Percentiles rank a stretch among this genome's conserved stretches.
Evolutionary conservation across 2,888 invertebrate genomes (phyloP).

Genomic region (Bedellia somnulentella): DNA sequence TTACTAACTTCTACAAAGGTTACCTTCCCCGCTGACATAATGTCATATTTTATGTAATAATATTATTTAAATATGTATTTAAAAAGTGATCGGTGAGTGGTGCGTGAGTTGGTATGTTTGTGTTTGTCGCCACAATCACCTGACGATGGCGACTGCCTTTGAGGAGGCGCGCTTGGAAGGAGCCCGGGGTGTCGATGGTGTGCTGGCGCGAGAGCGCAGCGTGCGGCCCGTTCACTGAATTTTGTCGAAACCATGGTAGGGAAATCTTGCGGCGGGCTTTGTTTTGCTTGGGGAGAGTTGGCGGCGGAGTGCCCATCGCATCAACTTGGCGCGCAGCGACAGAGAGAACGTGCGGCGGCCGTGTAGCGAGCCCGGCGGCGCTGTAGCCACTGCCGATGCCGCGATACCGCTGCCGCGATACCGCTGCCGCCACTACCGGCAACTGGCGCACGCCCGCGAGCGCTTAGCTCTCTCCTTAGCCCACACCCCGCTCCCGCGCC

Average conservation of each 20-base stretch:
- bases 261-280: constrained; percentile 85
- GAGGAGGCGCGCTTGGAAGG: constrained; percentile 76
- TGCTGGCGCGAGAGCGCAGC: constrained; percentile 80
- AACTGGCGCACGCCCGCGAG: too few species aligned
- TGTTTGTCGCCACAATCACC: constrained; percentile 24
- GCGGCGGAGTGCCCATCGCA: constrained; percentile 29
- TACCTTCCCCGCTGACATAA: too few species aligned
- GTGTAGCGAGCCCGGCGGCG: constrained; percentile 18
- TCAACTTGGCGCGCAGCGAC: constrained; percentile 25
- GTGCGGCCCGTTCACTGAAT: constrained; percentile 73
- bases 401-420: constrained; percentile 18
- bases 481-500: constrained; percentile 20
- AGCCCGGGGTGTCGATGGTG: constrained; percentile 87
- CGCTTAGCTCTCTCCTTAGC: constrained; percentile 16
- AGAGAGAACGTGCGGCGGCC: constrained; percentile 21
- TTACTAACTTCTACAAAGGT: too few species aligned
- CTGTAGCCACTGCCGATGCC: constrained; percentile 27
- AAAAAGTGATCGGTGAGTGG: too few species aligned
- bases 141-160: constrained; percentile 65
- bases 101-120: too few species aligned
- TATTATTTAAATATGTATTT: too few species aligned
- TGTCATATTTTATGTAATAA: too few species aligned
- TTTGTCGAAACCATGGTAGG: constrained; percentile 86
- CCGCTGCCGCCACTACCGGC: constrained; percentile 15
- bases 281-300: constrained; percentile 48